These are phyloP conservation scores for Caenorhabditis sp. DNA, from an alignment of 2,888 invertebrate species.

Conservation along the genomic window DNA sequence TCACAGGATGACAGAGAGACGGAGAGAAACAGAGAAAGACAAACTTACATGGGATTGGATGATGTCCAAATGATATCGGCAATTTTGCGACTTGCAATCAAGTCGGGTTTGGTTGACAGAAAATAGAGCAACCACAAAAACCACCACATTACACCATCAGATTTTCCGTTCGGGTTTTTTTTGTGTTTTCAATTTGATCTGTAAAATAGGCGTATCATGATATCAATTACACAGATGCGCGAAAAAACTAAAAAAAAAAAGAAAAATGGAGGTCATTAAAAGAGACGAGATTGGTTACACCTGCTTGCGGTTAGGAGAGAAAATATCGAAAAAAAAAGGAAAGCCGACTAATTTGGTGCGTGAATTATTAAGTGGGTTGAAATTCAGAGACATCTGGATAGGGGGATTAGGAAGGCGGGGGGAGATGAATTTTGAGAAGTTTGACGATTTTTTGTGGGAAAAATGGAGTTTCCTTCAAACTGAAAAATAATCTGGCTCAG, in stretches of 20 bases:
- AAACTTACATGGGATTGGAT: slow-evolving; percentile 50
- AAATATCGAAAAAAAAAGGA: not conserved
- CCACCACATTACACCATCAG: not conserved
- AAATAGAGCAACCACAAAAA: not conserved
- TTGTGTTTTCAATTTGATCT: not conserved
- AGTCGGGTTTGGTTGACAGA: not conserved
- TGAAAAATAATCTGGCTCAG: no score
- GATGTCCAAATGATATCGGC: slow-evolving; percentile 53
- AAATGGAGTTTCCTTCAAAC: no score
- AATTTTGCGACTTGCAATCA: slow-evolving; percentile 19
- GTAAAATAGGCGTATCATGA: not conserved
- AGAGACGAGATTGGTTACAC: not conserved
- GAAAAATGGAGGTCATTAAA: not conserved
- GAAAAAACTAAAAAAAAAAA: not conserved
- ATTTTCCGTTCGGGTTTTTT: not conserved
- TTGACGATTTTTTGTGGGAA: no score
- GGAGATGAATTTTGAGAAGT: no score
- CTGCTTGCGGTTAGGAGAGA: not conserved
- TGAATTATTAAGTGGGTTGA: not conserved
- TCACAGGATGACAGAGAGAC: not conserved
- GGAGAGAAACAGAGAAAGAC: not conserved
- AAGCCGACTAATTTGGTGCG: not conserved
- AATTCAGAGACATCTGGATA: no score
- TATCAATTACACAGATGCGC: not conserved
- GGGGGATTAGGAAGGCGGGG: no score